Percentiles rank a stretch among this genome's conserved stretches.
These are phyloP conservation scores for Nothoprocta perdicaria DNA, from an alignment of 2,113 vertebrate species.

Conservation along the genomic window DNA sequence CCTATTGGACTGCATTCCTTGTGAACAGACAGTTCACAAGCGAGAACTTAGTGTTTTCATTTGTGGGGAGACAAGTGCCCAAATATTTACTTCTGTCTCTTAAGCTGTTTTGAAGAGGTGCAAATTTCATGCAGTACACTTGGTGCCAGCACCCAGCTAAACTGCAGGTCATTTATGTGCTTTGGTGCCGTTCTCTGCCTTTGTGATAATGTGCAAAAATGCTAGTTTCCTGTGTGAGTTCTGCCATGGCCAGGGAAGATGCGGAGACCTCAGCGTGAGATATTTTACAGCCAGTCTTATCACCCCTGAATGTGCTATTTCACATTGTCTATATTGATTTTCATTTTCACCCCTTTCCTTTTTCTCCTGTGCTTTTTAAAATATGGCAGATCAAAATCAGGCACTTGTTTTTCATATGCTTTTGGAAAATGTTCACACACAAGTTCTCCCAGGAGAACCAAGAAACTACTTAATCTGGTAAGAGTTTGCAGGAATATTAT, in stretches of 20 bases:
- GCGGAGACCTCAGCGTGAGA: not conserved
- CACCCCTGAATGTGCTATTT: not conserved
- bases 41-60: not conserved
- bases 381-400: fast-evolving
- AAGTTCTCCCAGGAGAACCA: not conserved
- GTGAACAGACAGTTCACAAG: not conserved
- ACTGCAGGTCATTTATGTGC: not conserved
- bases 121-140: not conserved
- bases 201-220: not conserved
- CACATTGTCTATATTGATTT: not conserved
- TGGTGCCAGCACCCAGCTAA: not conserved
- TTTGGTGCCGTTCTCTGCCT: fast-evolving
- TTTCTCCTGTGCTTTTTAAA: not conserved
- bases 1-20: not conserved
- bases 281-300: not conserved
- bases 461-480: not conserved
- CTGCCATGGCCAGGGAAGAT: not conserved
- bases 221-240: not conserved
- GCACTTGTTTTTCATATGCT: not conserved
- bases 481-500: not conserved
- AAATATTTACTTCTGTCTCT: constrained; percentile 12
- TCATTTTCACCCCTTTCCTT: not conserved
- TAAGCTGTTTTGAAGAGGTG: not conserved
- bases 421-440: fast-evolving
- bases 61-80: not conserved